A percentile compares a stretch with the other conserved stretches of the same genome.
Evolutionary conservation across 1,140 invertebrate species (phyloP).

Genomic region (Vollenhovia emeryi): DNA sequence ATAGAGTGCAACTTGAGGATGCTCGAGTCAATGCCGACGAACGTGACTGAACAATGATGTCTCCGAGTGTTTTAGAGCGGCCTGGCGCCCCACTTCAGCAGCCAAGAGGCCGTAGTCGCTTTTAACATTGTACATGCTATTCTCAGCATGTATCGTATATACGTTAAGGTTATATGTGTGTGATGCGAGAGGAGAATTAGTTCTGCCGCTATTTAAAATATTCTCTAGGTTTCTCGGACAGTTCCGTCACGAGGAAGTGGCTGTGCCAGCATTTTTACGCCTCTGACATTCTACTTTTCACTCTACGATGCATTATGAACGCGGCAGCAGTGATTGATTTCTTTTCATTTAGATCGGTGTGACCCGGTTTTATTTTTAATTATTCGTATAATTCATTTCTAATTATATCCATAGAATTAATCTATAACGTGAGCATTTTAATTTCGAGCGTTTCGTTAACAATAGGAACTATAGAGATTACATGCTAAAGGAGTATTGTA

Average conservation of each 20-base stretch:
- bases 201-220: constrained; percentile 43
- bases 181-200: constrained; percentile 45
- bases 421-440: background rate
- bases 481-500: background rate
- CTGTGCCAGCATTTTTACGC: constrained; percentile 9
- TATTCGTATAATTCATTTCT: background rate
- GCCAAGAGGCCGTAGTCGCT: constrained; percentile 61
- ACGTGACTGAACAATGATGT: constrained; percentile 82
- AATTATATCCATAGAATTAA: background rate
- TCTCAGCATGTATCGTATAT: constrained; percentile 11
- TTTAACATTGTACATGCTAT: constrained; percentile 41
- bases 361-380: background rate
- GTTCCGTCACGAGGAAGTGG: constrained; percentile 1
- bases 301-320: background rate
- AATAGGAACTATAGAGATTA: background rate
- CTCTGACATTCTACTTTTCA: background rate
- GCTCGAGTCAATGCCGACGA: constrained; percentile 70
- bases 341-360: background rate
- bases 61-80: constrained; percentile 63
- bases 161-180: background rate
- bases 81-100: constrained; percentile 55
- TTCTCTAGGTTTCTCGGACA: constrained; percentile 18
- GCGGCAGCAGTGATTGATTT: background rate
- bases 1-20: constrained; percentile 66
- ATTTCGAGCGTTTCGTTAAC: background rate